Base-by-base conservation (phyloP, 2,888 invertebrate genomes). In the Phaedon cochleariae region DNA sequence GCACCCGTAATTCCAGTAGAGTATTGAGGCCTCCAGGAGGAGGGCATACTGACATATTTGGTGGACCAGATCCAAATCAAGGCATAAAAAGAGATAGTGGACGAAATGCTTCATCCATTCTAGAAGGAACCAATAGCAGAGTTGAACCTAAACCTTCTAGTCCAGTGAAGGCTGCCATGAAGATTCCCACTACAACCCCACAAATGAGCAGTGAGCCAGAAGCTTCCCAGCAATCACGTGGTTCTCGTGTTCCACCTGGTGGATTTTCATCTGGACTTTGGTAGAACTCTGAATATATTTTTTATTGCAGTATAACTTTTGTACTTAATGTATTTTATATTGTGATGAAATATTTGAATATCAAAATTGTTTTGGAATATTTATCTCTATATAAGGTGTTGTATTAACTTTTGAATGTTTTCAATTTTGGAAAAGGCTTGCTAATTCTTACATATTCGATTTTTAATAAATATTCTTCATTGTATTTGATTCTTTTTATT, bases 21-120 rank as follows among this genome's bases (percentile, higher is more conserved):
- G 85, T 86, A 18, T 73, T 85, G 67, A 82, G 84, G 68, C 85
- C 85, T 49, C 85, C 85, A 64, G 85, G 85, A 66, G 85, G 85
- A 65, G 85, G 84, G 17, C 82, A 84, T 64, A 84, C 83, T 49
- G 84, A 85, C 73, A 82, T 84, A 73, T 84, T 85, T 71, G 79
- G 76, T 7, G 69, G 66, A 17, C 68, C 69, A 6, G 74, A 74
- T 15, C 41, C 41, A 2, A 41, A 41, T 15, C 41, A 41, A 41
- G 12, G 41, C 15, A 15, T 15, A 1, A 41, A 12, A 41, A 76
- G 67, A 60, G 70, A 74, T 55, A 74, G 70, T 68, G 74, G 75
- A n/a, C 72, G 78, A 15, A 79, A 79, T 72, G 73, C 75, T 18
- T 80, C 80, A 0, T 80, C 80, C 1, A 80, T 79, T 59, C 46